phyloP scores from a whole-genome alignment of 2,797 vertebrate species.

The Pogonophryne albipinna region DNA sequence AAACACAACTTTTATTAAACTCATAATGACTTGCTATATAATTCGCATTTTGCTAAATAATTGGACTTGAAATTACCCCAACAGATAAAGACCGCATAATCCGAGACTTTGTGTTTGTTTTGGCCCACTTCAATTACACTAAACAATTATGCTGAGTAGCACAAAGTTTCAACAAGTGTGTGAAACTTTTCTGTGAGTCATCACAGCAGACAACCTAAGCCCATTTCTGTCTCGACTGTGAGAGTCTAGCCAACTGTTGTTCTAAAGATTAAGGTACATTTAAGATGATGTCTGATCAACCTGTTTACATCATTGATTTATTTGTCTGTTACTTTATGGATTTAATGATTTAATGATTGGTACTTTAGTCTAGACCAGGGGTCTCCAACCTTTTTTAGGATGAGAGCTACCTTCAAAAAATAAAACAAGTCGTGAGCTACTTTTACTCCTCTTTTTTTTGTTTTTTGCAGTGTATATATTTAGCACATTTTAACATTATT shows the following conservation, averaged over 20 bases:
- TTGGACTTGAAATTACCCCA: conserved; percentile 15
- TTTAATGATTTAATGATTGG: not conserved
- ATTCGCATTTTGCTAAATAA: conserved; percentile 22
- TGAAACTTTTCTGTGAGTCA: conserved; percentile 60
- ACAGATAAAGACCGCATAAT: not conserved
- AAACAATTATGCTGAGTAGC: conserved; percentile 32
- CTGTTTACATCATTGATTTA: conserved; percentile 1
- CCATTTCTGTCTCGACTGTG: conserved; percentile 46
- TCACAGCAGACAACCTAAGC: conserved; percentile 47
- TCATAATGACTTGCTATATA: conserved; percentile 15
- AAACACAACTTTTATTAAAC: conserved; percentile 15
- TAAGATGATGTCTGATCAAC: conserved; percentile 7
- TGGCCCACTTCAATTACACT: conserved; percentile 26
- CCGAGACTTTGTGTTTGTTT: conserved; percentile 24
- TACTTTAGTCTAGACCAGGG: not conserved
- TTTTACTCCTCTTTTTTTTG: too few relatives aligned
- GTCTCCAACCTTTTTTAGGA: too few relatives aligned
- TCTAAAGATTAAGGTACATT: conserved; percentile 26
- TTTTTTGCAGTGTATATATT: too few relatives aligned
- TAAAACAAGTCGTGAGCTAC: too few relatives aligned
- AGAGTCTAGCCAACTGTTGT: conserved; percentile 1
- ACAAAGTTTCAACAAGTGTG: conserved; percentile 43
- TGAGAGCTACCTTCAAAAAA: too few relatives aligned
- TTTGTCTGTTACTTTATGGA: not conserved
- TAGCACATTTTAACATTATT: too few relatives aligned